Evolutionary conservation across 2,888 invertebrate species (phyloP).

Genomic region (Eilema caniola): DNA sequence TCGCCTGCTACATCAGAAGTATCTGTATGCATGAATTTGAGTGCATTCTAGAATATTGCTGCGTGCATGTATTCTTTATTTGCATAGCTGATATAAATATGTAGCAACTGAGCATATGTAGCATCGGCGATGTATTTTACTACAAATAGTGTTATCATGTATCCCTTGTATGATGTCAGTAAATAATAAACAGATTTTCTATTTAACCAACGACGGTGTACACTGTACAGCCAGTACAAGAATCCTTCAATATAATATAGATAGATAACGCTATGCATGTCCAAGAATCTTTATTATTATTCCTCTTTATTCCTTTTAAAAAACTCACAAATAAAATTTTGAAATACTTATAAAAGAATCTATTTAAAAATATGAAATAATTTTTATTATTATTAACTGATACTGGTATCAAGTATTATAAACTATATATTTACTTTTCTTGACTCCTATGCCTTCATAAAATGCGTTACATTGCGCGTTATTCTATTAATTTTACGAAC

Average conservation of each 20-base stretch:
- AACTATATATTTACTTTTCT: neutral
- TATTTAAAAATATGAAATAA: too few species aligned
- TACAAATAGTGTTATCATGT: neutral
- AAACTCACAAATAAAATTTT: too few species aligned
- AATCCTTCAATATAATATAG: neutral
- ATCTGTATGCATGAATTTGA: neutral
- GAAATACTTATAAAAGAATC: too few species aligned
- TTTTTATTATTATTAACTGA: too few species aligned
- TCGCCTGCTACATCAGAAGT: neutral
- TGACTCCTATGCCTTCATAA: slow-evolving; percentile 12
- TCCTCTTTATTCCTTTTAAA: too few species aligned
- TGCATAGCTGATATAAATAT: too few species aligned
- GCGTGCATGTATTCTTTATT: too few species aligned
- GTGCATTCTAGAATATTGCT: too few species aligned
- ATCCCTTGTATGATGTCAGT: neutral
- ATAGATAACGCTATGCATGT: too few species aligned
- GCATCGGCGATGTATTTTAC: neutral
- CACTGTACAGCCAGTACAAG: neutral
- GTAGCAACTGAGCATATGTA: neutral
- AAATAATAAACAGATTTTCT: neutral
- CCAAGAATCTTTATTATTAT: too few species aligned
- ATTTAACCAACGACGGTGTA: neutral
- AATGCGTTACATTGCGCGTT: slow-evolving; percentile 12
- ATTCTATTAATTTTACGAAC: slow-evolving; percentile 20
- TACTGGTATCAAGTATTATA: neutral